phyloP scores from a whole-genome alignment of 2,113 vertebrate genomes.

The Ochotona curzoniae region DNA sequence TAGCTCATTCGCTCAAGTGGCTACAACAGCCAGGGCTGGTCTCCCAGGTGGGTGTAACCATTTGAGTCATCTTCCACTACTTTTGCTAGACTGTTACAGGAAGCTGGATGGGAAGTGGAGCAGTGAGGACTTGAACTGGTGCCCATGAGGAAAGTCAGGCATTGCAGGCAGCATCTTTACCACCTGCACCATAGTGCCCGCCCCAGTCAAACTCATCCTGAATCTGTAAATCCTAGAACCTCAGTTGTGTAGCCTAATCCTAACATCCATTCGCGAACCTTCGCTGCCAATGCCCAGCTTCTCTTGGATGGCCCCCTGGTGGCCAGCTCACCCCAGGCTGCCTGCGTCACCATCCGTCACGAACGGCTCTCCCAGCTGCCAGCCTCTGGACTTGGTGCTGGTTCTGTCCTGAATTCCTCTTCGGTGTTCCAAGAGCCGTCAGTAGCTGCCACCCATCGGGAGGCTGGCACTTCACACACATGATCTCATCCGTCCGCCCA shows the following conservation, averaged over 20 bases:
- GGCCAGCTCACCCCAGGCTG: neutral
- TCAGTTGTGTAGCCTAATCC: neutral
- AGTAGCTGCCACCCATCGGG: neutral
- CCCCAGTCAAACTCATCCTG: neutral
- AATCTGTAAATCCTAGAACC: neutral
- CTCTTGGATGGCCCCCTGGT: neutral
- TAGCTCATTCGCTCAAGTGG: no score
- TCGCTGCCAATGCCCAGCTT: neutral
- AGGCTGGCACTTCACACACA: neutral
- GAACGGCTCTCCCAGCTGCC: neutral
- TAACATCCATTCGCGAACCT: neutral
- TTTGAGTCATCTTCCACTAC: no score
- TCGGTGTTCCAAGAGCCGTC: neutral
- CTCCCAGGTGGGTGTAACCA: no score
- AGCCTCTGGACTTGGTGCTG: neutral
- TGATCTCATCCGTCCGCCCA: neutral
- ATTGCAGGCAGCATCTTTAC: no score
- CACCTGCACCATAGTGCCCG: no score
- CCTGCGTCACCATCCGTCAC: neutral
- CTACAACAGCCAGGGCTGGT: no score
- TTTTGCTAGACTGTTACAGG: no score
- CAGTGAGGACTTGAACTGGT: no score
- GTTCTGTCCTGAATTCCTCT: neutral
- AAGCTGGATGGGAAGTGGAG: no score
- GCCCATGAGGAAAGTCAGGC: no score